phyloP scores from a whole-genome alignment of 2,888 invertebrate genomes.

The Anorthoa munda region DNA sequence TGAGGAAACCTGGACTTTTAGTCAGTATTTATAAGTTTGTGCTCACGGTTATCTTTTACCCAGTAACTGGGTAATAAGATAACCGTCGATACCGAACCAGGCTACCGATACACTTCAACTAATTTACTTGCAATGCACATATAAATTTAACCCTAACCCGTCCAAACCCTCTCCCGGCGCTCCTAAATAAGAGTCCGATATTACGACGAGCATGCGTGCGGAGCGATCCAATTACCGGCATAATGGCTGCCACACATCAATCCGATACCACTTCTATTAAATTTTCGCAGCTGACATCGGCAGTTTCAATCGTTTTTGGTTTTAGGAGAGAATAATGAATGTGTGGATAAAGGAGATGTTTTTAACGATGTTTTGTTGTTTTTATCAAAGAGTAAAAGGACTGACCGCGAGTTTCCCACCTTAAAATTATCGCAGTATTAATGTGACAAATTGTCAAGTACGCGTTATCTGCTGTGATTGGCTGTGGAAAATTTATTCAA shows the following conservation, averaged over 20 bases:
- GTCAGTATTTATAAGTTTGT: no score
- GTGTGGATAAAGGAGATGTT: not conserved
- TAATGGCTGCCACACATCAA: slow-evolving; percentile 58
- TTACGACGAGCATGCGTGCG: slow-evolving; percentile 45
- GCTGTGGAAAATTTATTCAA: no score
- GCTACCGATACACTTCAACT: not conserved
- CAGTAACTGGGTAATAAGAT: no score
- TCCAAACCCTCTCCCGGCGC: slow-evolving; percentile 18
- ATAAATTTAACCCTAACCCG: slow-evolving; percentile 49
- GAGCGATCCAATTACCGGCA: slow-evolving; percentile 50
- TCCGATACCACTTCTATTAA: slow-evolving; percentile 55
- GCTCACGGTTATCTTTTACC: no score
- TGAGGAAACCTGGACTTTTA: no score
- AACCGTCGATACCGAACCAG: not conserved
- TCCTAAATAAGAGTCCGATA: slow-evolving; percentile 56
- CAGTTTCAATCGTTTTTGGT: slow-evolving; percentile 15
- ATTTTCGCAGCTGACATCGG: slow-evolving; percentile 32
- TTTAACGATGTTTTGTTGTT: not conserved
- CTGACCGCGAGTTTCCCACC: no score
- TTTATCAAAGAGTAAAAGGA: not conserved
- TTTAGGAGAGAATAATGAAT: not conserved
- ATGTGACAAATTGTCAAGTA: no score
- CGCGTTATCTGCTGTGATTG: no score
- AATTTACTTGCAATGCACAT: slow-evolving; percentile 27
- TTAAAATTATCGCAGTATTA: no score